Percentiles rank a stretch among this genome's conserved stretches.
phyloP scores from a whole-genome alignment of 2,888 invertebrate genomes.

The Cryptus viduatorius region DNA sequence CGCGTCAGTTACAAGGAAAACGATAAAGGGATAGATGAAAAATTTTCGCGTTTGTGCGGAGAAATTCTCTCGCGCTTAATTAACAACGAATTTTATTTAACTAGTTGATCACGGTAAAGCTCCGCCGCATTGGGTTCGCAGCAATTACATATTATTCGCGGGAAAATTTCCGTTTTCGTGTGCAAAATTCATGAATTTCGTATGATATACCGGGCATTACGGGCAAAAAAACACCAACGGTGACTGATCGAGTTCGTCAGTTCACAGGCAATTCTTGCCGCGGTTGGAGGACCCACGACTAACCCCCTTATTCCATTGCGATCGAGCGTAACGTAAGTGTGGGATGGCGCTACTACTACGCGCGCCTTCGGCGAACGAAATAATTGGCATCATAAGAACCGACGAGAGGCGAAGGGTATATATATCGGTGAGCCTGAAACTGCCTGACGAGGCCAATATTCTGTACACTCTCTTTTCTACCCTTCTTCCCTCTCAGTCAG shows the following conservation, averaged over 20 bases:
- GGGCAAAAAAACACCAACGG: neutral
- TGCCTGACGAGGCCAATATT: conserved; percentile 82
- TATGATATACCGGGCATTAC: neutral
- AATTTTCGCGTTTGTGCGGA: conserved; percentile 14
- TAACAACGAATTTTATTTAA: too few relatives aligned
- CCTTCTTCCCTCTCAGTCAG: conserved; percentile 48
- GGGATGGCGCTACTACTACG: conserved; percentile 72
- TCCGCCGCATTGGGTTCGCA: too few relatives aligned
- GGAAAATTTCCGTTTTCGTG: too few relatives aligned
- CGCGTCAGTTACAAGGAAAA: conserved; percentile 1
- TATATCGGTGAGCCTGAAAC: conserved; percentile 76
- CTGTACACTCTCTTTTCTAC: conserved; percentile 49
- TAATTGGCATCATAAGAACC: conserved; percentile 83
- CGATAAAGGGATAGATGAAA: conserved; percentile 3
- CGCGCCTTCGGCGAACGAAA: conserved; percentile 79
- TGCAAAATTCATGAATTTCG: neutral
- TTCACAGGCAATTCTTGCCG: conserved; percentile 46
- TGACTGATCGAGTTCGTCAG: neutral
- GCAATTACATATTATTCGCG: too few relatives aligned
- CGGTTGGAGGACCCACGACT: conserved; percentile 36
- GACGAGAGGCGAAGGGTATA: conserved; percentile 77
- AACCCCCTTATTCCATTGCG: conserved; percentile 63
- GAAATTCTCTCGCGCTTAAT: neutral
- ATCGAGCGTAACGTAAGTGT: conserved; percentile 75
- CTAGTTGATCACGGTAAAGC: too few relatives aligned